Evolutionary conservation across 2,113 vertebrate species (phyloP), one percentile per base, ranked within the genome.

Genomic region (Engystomops pustulosus): DNA sequence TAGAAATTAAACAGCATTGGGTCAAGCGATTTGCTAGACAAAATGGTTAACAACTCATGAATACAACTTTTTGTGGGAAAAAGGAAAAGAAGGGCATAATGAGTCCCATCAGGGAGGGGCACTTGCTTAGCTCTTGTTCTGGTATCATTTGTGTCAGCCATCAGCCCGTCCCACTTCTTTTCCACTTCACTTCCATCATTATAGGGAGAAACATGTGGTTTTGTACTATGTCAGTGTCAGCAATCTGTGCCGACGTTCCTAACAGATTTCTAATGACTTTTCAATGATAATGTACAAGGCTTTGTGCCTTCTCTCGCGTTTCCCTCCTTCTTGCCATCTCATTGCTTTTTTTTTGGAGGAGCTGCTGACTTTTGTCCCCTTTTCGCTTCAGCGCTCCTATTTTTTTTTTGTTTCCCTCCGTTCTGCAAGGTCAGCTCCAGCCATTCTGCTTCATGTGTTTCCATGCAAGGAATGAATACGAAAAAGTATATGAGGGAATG

Each of bases 201-300:
- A 87, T 88, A 83, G 86, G 86, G 86, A 85, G 88, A 87, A 44
- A 51, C n/a, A 47, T 80, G 82, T 27, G 69, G 78, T 90, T 92
- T 92, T 86, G 76, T 92, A 85, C 83, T 88, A 87, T 85, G 86
- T 86, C 87, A 79, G 72, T 77, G 71, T 89, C 92, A 91, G 92
- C 92, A 95, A 92, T 94, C 92, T 95, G 94, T 92, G 92, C 91
- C 89, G 87, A 90, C 86, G 86, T 86, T 91, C 88, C 87, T 1
- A 34, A 89, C 92, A 94, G 92, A 92, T 95, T 94, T 93, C 90
- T 95, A 94, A 95, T 94, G 92, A 93, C 75, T 95, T 94, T 94
- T 88, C 91, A 89, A 92, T 91, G 91, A 89, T 92, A 93, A 95
- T 92, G 93, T 93, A 93, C 90, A 87, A 85, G 38, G 34, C 83